These are phyloP conservation scores for Helicoverpa assulta DNA, from an alignment of 2,888 invertebrate species.

Conservation along the genomic window DNA sequence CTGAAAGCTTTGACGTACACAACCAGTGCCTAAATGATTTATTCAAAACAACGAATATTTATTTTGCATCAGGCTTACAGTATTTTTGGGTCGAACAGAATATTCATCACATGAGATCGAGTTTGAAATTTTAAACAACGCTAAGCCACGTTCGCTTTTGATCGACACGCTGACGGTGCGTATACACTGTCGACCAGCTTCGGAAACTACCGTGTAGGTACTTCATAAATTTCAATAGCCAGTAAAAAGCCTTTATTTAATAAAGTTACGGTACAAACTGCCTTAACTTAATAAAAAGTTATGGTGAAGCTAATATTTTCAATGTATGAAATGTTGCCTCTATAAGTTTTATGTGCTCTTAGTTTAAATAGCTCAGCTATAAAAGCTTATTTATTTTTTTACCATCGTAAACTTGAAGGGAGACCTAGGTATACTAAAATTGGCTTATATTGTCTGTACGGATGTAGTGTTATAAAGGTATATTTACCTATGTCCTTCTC, in stretches of 20 bases:
- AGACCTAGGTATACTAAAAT: too few species aligned
- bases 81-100: conserved; percentile 28
- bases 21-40: conserved; percentile 4
- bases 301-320: conserved; percentile 4
- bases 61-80: conserved; percentile 5
- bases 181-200: conserved; percentile 1
- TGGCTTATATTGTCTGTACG: too few species aligned
- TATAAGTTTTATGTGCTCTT: conserved; percentile 9
- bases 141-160: conserved; percentile 9
- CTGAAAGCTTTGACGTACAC: not conserved
- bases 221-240: conserved; percentile 20
- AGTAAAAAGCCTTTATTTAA: conserved; percentile 17
- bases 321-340: conserved; percentile 14
- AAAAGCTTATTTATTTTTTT: not conserved
- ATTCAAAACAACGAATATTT: conserved; percentile 19
- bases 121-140: conserved; percentile 23
- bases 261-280: conserved; percentile 19
- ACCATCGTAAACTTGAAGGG: not conserved
- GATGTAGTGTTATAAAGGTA: too few species aligned
- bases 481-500: too few species aligned
- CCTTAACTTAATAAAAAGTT: conserved; percentile 17
- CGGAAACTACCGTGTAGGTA: not conserved
- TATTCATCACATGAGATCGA: conserved; percentile 33
- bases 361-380: not conserved
- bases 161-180: conserved; percentile 10